These are phyloP conservation scores for Cinclus mexicanus DNA, from an alignment of 2,113 vertebrate genomes.

Conservation along the genomic window DNA sequence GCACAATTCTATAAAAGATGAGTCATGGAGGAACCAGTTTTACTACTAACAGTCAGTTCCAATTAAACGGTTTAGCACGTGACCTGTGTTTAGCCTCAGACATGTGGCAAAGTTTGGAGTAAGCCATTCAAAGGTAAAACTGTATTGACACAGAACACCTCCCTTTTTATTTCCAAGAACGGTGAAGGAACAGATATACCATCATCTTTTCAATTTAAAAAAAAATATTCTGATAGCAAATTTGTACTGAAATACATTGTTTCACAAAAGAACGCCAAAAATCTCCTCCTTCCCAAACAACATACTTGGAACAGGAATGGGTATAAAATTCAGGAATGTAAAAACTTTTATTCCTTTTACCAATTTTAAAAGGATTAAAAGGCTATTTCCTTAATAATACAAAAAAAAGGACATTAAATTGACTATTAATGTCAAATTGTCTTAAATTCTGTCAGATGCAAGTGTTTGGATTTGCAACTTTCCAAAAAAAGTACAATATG, in stretches of 20 bases:
- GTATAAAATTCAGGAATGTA: not conserved
- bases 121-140: not conserved
- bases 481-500: not conserved
- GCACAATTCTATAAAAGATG: not conserved
- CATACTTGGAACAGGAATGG: not conserved
- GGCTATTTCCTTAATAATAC: not conserved
- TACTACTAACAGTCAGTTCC: not conserved
- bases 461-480: not conserved
- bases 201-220: not conserved
- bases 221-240: accelerated
- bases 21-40: not conserved
- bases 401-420: not conserved
- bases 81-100: not conserved
- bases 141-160: not conserved
- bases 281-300: accelerated
- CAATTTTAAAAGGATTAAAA: not conserved
- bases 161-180: not conserved
- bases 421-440: not conserved
- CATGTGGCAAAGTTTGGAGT: not conserved
- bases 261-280: not conserved
- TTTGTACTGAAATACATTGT: not conserved
- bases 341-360: not conserved
- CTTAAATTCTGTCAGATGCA: not conserved
- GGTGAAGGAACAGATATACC: not conserved
- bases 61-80: not conserved